These are phyloP conservation scores for Lordiphosa stackelbergi DNA, from an alignment of 1,140 invertebrate genomes.

Conservation along the genomic window DNA sequence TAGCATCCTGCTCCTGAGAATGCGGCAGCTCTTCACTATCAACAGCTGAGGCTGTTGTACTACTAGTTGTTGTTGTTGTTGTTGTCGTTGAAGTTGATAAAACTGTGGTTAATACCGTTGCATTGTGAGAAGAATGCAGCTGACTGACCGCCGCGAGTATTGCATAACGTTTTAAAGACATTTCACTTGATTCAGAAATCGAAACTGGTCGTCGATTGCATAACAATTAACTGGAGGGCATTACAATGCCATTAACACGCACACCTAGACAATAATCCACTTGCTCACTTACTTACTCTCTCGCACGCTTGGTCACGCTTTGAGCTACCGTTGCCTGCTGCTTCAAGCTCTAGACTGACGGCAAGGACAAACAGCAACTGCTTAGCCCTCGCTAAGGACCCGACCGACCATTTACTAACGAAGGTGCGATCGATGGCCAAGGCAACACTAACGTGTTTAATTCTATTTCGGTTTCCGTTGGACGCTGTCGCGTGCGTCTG, in stretches of 20 bases:
- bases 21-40: constrained; percentile 39
- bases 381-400: constrained; percentile 1
- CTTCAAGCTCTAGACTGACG: constrained; percentile 22
- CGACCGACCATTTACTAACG: background rate
- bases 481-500: constrained; percentile 53
- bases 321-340: background rate
- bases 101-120: constrained; percentile 18
- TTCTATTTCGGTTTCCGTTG: constrained; percentile 35
- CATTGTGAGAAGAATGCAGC: constrained; percentile 35
- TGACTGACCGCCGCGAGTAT: constrained; percentile 64
- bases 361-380: constrained; percentile 39
- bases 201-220: constrained; percentile 48
- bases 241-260: constrained; percentile 44
- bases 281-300: background rate
- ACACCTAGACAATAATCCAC: constrained; percentile 18
- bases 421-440: constrained; percentile 62
- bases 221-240: constrained; percentile 55
- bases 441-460: constrained; percentile 35
- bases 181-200: constrained; percentile 38
- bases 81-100: constrained; percentile 39
- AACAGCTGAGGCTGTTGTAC: constrained; percentile 17
- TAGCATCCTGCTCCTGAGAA: constrained; percentile 40
- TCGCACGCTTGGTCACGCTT: constrained; percentile 4
- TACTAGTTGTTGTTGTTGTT: constrained; percentile 18
- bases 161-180: constrained; percentile 73